Evolutionary conservation across 1,140 invertebrate species (phyloP).

Genomic region (Epicauta chinensis): DNA sequence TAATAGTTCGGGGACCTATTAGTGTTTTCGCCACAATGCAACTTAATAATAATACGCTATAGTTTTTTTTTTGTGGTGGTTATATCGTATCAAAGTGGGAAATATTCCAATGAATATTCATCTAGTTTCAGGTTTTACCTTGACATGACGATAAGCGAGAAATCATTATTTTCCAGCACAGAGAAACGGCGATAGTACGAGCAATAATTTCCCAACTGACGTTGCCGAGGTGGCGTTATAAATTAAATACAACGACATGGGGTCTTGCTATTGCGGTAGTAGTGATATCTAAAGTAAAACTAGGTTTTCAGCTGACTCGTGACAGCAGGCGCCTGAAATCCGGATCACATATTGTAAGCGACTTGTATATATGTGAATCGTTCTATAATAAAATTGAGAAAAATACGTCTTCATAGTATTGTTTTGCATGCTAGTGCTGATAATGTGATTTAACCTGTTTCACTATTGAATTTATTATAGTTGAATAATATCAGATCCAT

Average conservation of each 20-base stretch:
- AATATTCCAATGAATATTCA: no score
- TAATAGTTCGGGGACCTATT: constrained; percentile 4
- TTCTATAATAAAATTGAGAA: constrained; percentile 8
- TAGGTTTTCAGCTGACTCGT: constrained; percentile 26
- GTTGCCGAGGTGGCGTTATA: constrained; percentile 23
- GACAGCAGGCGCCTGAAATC: constrained; percentile 20
- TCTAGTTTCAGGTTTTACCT: no score
- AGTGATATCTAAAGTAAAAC: constrained; percentile 12
- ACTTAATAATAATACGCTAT: no score
- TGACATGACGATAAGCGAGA: constrained; percentile 2
- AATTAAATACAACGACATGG: constrained; percentile 27
- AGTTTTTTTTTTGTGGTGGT: no score
- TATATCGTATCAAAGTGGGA: no score
- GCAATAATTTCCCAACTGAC: constrained; percentile 29
- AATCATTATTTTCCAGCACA: background rate
- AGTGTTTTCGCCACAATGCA: background rate
- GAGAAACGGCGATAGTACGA: constrained; percentile 21
- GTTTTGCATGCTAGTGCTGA: constrained; percentile 10
- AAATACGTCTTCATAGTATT: constrained; percentile 13
- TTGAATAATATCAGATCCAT: no score
- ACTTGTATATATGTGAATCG: constrained; percentile 11
- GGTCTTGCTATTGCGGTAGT: constrained; percentile 13
- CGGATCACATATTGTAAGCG: constrained; percentile 16
- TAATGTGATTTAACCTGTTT: no score
- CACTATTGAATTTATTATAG: no score